Conservation (phyloP, 2,797 vertebrate species). For the Craterocephalus amniculus region DNA sequence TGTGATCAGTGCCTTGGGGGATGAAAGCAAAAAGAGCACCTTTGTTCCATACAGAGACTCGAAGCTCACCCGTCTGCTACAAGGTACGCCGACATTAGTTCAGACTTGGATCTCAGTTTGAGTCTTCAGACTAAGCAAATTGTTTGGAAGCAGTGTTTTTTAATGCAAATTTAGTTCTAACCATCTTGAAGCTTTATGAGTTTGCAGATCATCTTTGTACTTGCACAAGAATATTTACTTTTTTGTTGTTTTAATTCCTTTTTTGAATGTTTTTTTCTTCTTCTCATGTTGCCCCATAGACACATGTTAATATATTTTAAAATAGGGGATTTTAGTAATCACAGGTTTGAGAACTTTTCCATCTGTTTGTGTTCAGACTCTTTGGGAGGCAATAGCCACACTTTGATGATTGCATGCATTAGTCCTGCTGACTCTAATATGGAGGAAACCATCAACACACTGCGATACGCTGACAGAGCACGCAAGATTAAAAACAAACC, state of each 20-base stretch:
- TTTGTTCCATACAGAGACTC: constrained; percentile 94
- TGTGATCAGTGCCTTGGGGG: constrained; percentile 89
- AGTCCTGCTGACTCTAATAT: constrained; percentile 97
- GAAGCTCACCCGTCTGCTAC: constrained; percentile 89
- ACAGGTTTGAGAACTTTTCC: background rate
- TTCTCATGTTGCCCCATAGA: background rate
- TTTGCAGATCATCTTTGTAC: background rate
- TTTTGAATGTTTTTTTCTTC: background rate
- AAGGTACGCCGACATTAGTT: constrained; percentile 79
- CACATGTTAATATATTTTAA: too few relatives aligned
- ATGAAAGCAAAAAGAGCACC: constrained; percentile 88
- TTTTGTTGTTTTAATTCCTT: background rate
- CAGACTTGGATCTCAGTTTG: constrained; percentile 10
- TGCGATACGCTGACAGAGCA: constrained; percentile 95
- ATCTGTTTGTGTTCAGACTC: constrained; percentile 83
- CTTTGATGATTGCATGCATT: constrained; percentile 95
- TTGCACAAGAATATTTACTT: too few relatives aligned
- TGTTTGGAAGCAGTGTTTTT: background rate
- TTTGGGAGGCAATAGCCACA: constrained; percentile 96
- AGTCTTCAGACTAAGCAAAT: constrained; percentile 3
- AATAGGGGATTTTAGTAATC: background rate
- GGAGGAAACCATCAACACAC: constrained; percentile 95
- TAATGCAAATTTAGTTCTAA: background rate
- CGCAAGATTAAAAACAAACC: constrained; percentile 98
- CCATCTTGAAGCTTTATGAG: background rate